Evolutionary conservation across 2,888 invertebrate genomes (phyloP).

Genomic region (Autographa pulchrina): DNA sequence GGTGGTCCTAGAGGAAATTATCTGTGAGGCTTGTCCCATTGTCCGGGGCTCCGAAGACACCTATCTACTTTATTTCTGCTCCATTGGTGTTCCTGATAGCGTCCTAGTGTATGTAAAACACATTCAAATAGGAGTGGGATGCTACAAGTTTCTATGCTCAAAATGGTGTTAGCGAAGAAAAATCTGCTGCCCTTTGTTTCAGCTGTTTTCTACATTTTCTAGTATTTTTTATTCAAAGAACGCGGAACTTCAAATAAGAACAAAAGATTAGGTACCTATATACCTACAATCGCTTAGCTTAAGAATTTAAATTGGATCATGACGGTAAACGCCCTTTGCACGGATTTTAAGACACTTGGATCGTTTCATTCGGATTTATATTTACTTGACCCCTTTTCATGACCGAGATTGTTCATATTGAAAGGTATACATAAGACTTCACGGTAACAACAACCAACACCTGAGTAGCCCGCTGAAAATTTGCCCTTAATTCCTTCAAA

Average conservation of each 20-base stretch:
- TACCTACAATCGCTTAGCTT: background rate
- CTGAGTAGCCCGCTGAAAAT: background rate
- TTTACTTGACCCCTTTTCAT: background rate
- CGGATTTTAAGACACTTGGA: background rate
- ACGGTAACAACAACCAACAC: background rate
- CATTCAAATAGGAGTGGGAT: constrained; percentile 76
- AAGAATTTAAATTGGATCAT: background rate
- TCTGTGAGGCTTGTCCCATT: constrained; percentile 69
- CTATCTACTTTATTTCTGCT: constrained; percentile 76
- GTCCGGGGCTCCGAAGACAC: constrained; percentile 64
- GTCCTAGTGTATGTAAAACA: constrained; percentile 79
- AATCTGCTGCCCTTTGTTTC: constrained; percentile 30
- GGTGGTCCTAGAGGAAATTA: constrained; percentile 73
- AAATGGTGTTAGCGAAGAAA: constrained; percentile 36
- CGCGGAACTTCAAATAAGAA: background rate
- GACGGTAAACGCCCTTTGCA: background rate
- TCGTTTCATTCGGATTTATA: constrained; percentile 1
- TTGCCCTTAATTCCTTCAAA: background rate
- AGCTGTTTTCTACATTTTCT: constrained; percentile 5
- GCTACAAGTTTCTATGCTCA: constrained; percentile 50
- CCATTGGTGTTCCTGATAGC: constrained; percentile 70
- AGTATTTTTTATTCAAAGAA: constrained; percentile 18
- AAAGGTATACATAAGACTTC: background rate
- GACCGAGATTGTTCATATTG: background rate
- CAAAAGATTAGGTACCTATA: background rate